These are phyloP conservation scores for Aphyosemion australe DNA, from an alignment of 2,113 vertebrate species.

Conservation along the genomic window DNA sequence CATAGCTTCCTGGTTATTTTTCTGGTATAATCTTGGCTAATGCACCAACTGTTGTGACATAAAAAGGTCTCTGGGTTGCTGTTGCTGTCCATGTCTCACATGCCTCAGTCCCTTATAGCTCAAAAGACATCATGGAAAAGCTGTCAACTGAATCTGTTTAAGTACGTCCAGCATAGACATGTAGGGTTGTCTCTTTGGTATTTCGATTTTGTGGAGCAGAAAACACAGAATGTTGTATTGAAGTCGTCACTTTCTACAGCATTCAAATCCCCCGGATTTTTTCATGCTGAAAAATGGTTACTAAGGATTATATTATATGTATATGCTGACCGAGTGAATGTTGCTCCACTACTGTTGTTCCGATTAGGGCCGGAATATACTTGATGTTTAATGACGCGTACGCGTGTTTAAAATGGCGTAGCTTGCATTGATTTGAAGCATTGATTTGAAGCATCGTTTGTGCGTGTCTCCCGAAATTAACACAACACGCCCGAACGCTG, in stretches of 20 bases:
- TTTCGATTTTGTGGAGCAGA: slow-evolving; percentile 9
- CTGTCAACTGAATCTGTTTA: slow-evolving; percentile 6
- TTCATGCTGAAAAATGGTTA: no score
- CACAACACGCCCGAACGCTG: no score
- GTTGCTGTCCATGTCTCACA: slow-evolving; percentile 27
- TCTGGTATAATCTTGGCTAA: slow-evolving; percentile 28
- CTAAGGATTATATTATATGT: background rate
- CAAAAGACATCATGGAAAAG: slow-evolving; percentile 19
- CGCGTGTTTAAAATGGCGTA: no score
- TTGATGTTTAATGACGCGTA: no score
- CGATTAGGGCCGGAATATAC: no score
- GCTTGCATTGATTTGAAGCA: no score
- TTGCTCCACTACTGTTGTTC: background rate
- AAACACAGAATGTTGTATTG: slow-evolving; percentile 5
- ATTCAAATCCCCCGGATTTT: slow-evolving; percentile 7
- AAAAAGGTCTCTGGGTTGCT: slow-evolving; percentile 29
- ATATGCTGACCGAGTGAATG: slow-evolving; percentile 25
- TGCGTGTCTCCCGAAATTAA: no score
- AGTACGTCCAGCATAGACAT: slow-evolving; percentile 4
- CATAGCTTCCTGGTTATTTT: slow-evolving; percentile 41
- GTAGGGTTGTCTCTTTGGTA: slow-evolving; percentile 3
- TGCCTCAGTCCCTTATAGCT: slow-evolving; percentile 19
- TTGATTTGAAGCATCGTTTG: no score
- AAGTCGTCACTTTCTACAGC: background rate
- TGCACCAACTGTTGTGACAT: slow-evolving; percentile 48